These are phyloP conservation scores for Epirrita christyi DNA, from an alignment of 2,888 invertebrate species.

Conservation along the genomic window DNA sequence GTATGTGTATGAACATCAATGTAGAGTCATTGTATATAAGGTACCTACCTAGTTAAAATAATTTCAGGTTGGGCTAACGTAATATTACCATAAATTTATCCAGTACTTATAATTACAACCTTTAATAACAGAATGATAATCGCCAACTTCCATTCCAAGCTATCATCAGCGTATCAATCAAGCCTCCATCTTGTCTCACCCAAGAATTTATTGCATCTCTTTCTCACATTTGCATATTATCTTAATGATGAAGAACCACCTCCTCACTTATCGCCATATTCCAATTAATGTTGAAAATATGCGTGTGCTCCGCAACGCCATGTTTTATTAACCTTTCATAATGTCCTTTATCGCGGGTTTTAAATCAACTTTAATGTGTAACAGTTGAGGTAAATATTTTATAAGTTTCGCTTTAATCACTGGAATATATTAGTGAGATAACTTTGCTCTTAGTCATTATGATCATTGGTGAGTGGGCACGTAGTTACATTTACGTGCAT, in stretches of 20 bases:
- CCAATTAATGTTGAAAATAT: conserved; percentile 77
- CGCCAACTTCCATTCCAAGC: conserved; percentile 49
- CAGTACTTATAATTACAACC: conserved; percentile 37
- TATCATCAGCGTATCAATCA: conserved; percentile 70
- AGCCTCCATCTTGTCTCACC: conserved; percentile 53
- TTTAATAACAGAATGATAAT: conserved; percentile 42
- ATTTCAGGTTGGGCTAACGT: neutral
- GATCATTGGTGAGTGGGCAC: conserved; percentile 3
- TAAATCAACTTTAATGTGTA: conserved; percentile 67
- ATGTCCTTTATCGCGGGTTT: conserved; percentile 63
- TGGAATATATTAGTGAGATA: conserved; percentile 37
- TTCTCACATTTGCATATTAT: conserved; percentile 72
- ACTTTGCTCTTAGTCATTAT: conserved; percentile 16
- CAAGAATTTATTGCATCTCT: conserved; percentile 61
- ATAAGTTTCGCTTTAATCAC: conserved; percentile 50
- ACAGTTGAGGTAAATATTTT: conserved; percentile 55
- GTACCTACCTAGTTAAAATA: too few relatives aligned
- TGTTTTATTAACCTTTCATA: conserved; percentile 76
- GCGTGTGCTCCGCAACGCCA: conserved; percentile 56
- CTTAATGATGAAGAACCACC: conserved; percentile 74
- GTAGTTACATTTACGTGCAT: too few relatives aligned
- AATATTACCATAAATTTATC: conserved; percentile 10
- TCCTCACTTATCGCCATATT: conserved; percentile 72
- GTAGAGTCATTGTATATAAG: too few relatives aligned
- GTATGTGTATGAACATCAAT: too few relatives aligned